phyloP scores from a whole-genome alignment of 2,113 vertebrate genomes.

The Pterocles gutturalis region DNA sequence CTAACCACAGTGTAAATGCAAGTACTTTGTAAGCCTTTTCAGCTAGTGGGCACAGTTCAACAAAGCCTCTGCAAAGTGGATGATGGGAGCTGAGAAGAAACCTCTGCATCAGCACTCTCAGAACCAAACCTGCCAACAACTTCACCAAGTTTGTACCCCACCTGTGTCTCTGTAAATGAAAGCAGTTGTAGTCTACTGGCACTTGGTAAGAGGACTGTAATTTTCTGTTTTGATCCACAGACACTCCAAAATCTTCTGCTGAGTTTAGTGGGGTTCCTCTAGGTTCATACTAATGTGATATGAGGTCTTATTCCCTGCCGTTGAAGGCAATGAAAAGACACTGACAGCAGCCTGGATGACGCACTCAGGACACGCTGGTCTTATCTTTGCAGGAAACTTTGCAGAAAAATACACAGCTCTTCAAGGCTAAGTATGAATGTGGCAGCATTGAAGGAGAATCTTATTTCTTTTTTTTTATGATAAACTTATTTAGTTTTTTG shows the following conservation, averaged over 20 bases:
- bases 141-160: neutral
- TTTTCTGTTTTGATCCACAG: neutral
- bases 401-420: neutral
- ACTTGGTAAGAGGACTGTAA: neutral
- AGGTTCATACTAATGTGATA: neutral
- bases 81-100: neutral
- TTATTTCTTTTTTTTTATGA: neutral
- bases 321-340: neutral
- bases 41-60: neutral
- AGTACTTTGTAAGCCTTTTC: neutral
- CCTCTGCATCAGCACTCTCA: neutral
- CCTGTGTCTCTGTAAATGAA: neutral
- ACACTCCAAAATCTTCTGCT: neutral
- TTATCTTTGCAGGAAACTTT: neutral
- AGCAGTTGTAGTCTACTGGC: neutral
- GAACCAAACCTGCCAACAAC: neutral
- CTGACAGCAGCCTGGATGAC: neutral
- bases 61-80: neutral
- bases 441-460: neutral
- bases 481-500: neutral
- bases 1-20: neutral
- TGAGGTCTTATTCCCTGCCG: neutral
- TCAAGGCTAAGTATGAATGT: neutral
- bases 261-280: neutral
- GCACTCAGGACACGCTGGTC: neutral